Conservation (phyloP, 37 sponge, comb jelly and placozoan genomes). For the Spongilla lacustris region DNA sequence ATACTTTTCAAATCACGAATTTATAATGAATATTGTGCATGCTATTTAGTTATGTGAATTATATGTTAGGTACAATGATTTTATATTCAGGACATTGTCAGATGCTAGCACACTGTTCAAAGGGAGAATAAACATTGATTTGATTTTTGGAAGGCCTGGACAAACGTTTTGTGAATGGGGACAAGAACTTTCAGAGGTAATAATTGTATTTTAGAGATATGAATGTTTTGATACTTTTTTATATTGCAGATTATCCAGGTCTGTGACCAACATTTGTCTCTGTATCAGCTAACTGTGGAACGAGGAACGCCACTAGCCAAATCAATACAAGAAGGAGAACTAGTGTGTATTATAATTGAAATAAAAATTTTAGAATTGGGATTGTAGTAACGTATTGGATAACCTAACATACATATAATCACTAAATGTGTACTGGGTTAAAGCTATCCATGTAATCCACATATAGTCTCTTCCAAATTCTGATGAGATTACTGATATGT, state of each 20-base stretch:
- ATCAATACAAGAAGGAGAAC: constrained; percentile 29
- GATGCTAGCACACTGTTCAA: constrained; percentile 51
- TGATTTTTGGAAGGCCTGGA: constrained; percentile 82
- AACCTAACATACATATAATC: no score
- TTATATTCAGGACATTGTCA: constrained; percentile 27
- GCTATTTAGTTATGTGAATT: neutral
- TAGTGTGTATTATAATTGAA: constrained; percentile 25
- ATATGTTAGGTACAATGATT: neutral
- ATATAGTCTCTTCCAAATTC: constrained; percentile 25
- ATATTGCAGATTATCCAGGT: constrained; percentile 29
- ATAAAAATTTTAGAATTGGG: neutral
- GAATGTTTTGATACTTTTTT: neutral
- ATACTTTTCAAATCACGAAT: no score
- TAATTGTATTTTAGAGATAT: neutral
- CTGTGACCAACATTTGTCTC: constrained; percentile 71
- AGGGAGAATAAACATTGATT: constrained; percentile 53
- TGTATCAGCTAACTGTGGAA: constrained; percentile 88
- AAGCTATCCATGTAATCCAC: no score
- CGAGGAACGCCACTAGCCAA: constrained; percentile 67
- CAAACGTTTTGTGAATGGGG: constrained; percentile 56
- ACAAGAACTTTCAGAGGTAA: constrained; percentile 36
- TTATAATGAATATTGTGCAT: neutral
- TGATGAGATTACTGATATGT: constrained; percentile 42
- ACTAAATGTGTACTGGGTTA: no score
- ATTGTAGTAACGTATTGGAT: no score